A percentile compares a stretch with the other conserved stretches of the same genome.
phyloP scores from a whole-genome alignment of 2,888 invertebrate species.

The Choreutis nemorana region DNA sequence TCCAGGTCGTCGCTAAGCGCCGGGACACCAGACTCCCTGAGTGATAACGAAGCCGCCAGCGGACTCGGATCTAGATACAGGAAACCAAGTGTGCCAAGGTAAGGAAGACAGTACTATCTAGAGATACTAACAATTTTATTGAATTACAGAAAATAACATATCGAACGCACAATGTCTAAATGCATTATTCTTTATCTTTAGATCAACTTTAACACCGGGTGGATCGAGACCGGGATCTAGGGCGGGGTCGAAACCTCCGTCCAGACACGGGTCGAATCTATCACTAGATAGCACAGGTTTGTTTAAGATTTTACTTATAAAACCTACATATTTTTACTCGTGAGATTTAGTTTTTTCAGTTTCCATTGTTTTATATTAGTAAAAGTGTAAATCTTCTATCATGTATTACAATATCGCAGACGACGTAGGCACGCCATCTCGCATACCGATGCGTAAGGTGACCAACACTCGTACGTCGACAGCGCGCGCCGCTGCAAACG shows the following conservation, averaged over 20 bases:
- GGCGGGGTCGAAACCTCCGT: conserved; percentile 90
- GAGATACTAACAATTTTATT: not conserved
- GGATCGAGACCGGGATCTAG: conserved; percentile 85
- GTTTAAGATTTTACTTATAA: conserved; percentile 3
- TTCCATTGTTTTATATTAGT: not conserved
- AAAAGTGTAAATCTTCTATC: conserved; percentile 2
- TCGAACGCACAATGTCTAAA: not conserved
- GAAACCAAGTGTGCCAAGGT: conserved; percentile 71
- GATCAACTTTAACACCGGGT: conserved; percentile 78
- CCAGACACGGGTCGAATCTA: conserved; percentile 91
- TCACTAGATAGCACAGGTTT: conserved; percentile 89
- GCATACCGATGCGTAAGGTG: conserved; percentile 80
- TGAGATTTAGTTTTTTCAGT: not conserved
- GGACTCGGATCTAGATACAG: conserved; percentile 73
- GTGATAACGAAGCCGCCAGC: conserved; percentile 84
- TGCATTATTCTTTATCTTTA: conserved; percentile 21
- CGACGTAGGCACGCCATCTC: conserved; percentile 77
- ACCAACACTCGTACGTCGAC: conserved; percentile 65
- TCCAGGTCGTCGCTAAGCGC: conserved; percentile 83
- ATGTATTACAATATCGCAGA: conserved; percentile 43
- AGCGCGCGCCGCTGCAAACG: conserved; percentile 67
- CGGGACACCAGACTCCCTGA: conserved; percentile 88
- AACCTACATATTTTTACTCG: not conserved
- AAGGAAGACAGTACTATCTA: conserved; percentile 6
- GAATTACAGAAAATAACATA: not conserved